Evolutionary conservation across 2,888 invertebrate species (phyloP).

Genomic region (Balanococcus diminutus): DNA sequence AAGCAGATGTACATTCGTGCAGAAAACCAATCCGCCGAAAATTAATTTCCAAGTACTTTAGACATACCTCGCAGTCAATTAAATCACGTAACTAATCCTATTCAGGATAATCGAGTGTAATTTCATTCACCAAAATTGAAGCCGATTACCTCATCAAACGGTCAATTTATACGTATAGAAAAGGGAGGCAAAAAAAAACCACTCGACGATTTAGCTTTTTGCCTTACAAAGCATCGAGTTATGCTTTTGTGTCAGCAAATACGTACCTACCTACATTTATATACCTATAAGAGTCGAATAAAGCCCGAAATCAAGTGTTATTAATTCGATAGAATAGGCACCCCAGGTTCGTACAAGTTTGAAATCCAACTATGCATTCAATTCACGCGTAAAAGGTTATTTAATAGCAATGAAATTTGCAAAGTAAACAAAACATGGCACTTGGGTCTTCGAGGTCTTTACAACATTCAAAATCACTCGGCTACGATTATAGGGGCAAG

Average conservation of each 20-base stretch:
- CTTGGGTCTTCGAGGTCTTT: background rate
- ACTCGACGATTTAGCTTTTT: background rate
- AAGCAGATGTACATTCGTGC: too few species aligned
- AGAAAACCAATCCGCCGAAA: background rate
- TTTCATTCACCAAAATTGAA: background rate
- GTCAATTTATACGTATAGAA: too few species aligned
- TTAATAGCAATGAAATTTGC: constrained; percentile 25
- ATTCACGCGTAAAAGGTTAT: constrained; percentile 11
- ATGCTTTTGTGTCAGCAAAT: background rate
- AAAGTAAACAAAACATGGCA: background rate
- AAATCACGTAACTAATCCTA: background rate
- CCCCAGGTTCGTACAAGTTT: background rate
- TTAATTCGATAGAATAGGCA: background rate
- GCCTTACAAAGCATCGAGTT: background rate
- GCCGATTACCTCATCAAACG: background rate
- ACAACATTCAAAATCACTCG: background rate
- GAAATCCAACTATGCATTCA: background rate
- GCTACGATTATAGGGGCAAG: background rate
- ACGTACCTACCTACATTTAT: background rate
- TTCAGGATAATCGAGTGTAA: background rate
- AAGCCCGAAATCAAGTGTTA: constrained; percentile 10
- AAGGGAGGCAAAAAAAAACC: background rate
- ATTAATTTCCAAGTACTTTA: too few species aligned
- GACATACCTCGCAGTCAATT: background rate
- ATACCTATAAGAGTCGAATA: background rate